Percentiles rank a stretch among this genome's conserved stretches.
Conservation (phyloP, 2,888 invertebrate species). For the Melieria crassipennis region DNA sequence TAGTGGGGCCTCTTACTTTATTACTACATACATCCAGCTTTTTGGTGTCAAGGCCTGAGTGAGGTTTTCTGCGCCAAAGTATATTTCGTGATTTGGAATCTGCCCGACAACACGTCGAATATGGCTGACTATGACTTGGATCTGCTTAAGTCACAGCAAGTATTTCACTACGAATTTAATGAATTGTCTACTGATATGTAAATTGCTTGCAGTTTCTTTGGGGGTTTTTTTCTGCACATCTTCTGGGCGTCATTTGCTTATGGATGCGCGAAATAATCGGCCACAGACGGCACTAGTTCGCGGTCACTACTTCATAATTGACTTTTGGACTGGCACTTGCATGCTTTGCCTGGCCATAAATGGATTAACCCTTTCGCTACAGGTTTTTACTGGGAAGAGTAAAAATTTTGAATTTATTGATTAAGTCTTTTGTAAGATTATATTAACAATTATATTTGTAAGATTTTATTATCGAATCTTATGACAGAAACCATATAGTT, state of each 20-base stretch:
- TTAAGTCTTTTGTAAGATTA: too few species aligned
- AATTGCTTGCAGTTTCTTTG: slow-evolving; percentile 47
- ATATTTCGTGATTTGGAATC: slow-evolving; percentile 50
- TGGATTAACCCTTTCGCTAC: slow-evolving; percentile 49
- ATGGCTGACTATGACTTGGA: slow-evolving; percentile 50
- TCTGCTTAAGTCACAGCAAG: slow-evolving; percentile 53
- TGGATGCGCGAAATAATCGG: slow-evolving; percentile 58
- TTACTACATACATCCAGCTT: slow-evolving; percentile 51
- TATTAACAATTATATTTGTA: too few species aligned
- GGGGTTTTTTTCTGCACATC: slow-evolving; percentile 51
- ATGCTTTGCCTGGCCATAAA: slow-evolving; percentile 52
- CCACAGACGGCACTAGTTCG: slow-evolving; percentile 50
- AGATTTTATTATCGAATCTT: too few species aligned
- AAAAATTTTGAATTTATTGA: too few species aligned
- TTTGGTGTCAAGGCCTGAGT: slow-evolving; percentile 48
- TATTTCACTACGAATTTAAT: background rate
- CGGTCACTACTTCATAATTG: slow-evolving; percentile 56
- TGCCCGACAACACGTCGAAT: slow-evolving; percentile 48
- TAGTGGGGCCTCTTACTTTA: slow-evolving; percentile 57
- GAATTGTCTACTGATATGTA: background rate
- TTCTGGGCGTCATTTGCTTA: slow-evolving; percentile 50
- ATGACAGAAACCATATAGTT: too few species aligned
- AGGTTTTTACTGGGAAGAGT: too few species aligned
- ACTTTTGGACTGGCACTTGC: slow-evolving; percentile 58
- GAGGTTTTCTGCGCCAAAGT: slow-evolving; percentile 49